These are phyloP conservation scores for Caracal caracal DNA, from an alignment of 2,113 vertebrate species.

Conservation along the genomic window DNA sequence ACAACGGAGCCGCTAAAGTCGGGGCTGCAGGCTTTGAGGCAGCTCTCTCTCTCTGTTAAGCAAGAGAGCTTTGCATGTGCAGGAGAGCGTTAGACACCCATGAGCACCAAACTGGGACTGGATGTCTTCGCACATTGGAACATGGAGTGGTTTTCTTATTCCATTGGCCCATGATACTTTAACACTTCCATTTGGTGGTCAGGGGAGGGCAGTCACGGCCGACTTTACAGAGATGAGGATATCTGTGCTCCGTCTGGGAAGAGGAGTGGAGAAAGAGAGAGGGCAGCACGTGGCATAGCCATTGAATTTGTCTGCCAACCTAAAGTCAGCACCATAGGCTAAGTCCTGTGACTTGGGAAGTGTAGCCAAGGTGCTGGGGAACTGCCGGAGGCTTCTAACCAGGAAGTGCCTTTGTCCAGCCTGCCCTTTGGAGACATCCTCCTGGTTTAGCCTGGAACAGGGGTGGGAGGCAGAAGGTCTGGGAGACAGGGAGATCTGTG, in stretches of 20 bases:
- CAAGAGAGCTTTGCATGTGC: no score
- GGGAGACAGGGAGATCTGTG: fast-evolving
- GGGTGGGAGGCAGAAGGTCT: background rate
- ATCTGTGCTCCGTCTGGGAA: background rate
- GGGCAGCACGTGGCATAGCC: fast-evolving
- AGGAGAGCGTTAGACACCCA: background rate
- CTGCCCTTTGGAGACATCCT: background rate
- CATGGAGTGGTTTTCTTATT: background rate
- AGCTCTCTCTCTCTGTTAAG: background rate
- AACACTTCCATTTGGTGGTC: background rate
- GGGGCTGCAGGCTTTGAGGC: background rate
- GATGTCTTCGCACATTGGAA: background rate
- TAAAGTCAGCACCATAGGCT: fast-evolving
- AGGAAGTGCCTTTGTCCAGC: background rate
- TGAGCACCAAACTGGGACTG: background rate
- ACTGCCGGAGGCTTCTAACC: background rate
- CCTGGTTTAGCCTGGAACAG: background rate
- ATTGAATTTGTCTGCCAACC: no score
- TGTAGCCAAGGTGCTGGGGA: background rate
- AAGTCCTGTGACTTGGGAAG: background rate
- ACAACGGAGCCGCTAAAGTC: fast-evolving
- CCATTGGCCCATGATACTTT: background rate
- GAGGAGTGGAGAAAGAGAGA: background rate
- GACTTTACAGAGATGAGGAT: background rate
- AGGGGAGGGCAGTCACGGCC: no score